Conservation (phyloP, 2,113 vertebrate genomes). For the Platycercus adscitus region DNA sequence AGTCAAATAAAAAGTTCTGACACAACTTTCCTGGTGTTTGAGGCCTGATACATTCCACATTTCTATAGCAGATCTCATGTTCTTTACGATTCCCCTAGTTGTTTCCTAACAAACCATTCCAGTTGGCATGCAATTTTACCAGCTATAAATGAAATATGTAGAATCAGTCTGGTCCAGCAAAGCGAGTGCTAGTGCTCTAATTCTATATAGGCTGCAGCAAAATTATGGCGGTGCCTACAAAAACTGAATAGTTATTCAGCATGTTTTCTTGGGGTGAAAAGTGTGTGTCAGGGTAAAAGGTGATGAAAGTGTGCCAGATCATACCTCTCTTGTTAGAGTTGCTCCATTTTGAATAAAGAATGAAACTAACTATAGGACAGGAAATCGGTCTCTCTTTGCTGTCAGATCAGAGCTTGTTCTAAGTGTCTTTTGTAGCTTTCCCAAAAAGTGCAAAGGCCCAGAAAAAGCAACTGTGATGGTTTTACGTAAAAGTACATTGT, state of each 20-base stretch:
- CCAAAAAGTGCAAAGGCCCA: not conserved
- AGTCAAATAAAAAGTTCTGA: not conserved
- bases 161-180: not conserved
- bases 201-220: not conserved
- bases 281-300: not conserved
- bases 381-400: not conserved
- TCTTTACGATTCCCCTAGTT: not conserved
- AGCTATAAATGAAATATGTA: not conserved
- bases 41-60: not conserved
- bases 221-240: not conserved
- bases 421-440: not conserved
- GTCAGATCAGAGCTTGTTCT: not conserved
- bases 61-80: not conserved
- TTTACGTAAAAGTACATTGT: not conserved
- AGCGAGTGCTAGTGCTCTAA: not conserved
- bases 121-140: not conserved
- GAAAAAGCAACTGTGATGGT: not conserved
- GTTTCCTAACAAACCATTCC: not conserved
- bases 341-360: not conserved
- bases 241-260: not conserved
- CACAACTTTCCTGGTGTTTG: not conserved
- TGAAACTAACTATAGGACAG: not conserved
- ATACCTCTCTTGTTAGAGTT: not conserved
- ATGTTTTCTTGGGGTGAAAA: not conserved
- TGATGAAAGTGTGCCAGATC: not conserved